Conservation (phyloP, 2,797 vertebrate species). For the Molossus molossus region DNA sequence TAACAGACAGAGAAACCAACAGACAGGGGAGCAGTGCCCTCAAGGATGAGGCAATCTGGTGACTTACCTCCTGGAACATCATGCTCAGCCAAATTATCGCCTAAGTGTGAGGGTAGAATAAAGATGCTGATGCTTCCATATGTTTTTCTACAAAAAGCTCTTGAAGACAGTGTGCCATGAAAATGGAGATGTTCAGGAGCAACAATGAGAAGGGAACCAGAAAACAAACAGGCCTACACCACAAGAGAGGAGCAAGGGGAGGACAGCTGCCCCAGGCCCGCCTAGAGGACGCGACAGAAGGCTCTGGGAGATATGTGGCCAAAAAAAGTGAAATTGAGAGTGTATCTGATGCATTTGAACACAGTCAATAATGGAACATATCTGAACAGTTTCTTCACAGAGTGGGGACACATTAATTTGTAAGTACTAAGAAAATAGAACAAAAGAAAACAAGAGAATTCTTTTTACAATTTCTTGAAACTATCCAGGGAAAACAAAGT, state of each 20-base stretch:
- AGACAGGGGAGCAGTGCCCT: background rate
- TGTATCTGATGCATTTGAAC: background rate
- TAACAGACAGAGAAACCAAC: background rate
- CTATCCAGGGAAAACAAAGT: background rate
- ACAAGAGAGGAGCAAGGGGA: background rate
- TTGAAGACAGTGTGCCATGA: background rate
- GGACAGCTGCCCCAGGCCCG: background rate
- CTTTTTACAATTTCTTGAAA: background rate
- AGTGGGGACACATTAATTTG: background rate
- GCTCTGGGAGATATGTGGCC: background rate
- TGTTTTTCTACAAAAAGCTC: background rate
- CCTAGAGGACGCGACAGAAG: background rate
- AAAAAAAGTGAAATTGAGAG: background rate
- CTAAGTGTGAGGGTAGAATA: background rate
- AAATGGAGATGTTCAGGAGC: background rate
- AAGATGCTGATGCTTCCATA: background rate
- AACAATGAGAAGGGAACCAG: background rate
- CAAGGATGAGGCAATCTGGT: background rate
- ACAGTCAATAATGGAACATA: background rate
- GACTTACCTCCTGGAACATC: background rate
- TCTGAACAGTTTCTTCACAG: background rate
- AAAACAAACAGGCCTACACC: background rate
- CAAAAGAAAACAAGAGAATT: background rate
- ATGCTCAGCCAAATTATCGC: background rate
- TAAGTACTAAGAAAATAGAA: background rate